Conservation (phyloP, 2,797 vertebrate genomes). For the Tolypeutes matacus region DNA sequence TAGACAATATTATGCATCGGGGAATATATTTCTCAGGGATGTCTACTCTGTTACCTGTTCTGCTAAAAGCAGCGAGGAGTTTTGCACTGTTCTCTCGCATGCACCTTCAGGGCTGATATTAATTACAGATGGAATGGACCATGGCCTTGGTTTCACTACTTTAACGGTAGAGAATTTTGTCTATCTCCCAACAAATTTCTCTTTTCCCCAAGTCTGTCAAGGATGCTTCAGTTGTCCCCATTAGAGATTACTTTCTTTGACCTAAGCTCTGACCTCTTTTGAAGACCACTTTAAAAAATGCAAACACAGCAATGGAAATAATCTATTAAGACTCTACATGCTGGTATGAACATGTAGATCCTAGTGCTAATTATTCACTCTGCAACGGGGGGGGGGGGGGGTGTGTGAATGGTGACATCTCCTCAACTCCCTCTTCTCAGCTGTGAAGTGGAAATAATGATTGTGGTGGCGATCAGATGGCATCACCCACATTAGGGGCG, state of each 20-base stretch:
- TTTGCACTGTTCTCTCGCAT: neutral
- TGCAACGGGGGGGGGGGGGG: neutral
- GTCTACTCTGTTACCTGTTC: neutral
- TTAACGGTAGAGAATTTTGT: neutral
- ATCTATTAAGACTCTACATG: neutral
- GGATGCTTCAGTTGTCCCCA: conserved; percentile 1
- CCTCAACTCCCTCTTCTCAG: neutral
- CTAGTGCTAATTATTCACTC: neutral
- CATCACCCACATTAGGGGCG: accelerated
- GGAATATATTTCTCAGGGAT: neutral
- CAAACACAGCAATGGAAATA: neutral
- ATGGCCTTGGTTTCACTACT: neutral
- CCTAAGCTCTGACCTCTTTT: neutral
- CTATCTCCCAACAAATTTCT: neutral
- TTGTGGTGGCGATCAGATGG: neutral
- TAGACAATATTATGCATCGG: neutral
- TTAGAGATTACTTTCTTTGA: neutral
- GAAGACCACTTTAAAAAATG: conserved; percentile 4
- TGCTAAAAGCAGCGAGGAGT: neutral
- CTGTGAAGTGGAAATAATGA: neutral
- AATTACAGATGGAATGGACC: neutral
- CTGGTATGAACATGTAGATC: neutral
- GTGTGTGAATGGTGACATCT: too few species aligned
- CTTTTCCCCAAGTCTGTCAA: neutral
- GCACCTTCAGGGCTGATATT: neutral